phyloP scores from a whole-genome alignment of 2,113 vertebrate species.

The Gorilla gorilla region DNA sequence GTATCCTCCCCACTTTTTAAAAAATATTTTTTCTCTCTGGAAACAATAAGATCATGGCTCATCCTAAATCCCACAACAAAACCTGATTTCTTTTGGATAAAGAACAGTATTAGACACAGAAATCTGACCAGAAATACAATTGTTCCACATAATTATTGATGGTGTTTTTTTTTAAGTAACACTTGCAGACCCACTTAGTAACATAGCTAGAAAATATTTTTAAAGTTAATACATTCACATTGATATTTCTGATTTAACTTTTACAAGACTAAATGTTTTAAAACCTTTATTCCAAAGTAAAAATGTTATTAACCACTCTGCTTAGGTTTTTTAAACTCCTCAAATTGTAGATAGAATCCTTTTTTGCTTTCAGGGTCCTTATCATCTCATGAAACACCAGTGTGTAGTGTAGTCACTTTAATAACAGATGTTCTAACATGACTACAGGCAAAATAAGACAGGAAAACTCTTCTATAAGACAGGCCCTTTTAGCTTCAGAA shows the following conservation, averaged over 20 bases:
- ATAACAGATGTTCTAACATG: background rate
- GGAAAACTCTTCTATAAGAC: background rate
- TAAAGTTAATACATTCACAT: conserved; percentile 27
- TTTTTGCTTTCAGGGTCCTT: background rate
- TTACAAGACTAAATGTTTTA: background rate
- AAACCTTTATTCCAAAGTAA: background rate
- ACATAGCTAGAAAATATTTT: background rate
- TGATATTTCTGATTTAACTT: background rate
- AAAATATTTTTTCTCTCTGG: background rate
- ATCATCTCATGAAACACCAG: background rate
- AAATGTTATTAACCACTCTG: background rate
- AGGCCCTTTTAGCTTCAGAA: background rate
- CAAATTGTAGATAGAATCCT: background rate
- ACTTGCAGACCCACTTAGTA: background rate
- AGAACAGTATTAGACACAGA: background rate
- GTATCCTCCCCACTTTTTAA: background rate
- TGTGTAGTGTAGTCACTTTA: background rate
- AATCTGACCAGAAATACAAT: background rate
- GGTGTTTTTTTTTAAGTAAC: background rate
- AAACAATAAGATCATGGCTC: background rate
- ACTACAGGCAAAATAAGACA: background rate
- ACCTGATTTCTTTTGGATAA: background rate
- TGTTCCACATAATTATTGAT: background rate
- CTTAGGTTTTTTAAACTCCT: background rate
- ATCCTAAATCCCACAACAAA: background rate